phyloP scores from a whole-genome alignment of 2,797 vertebrate species.

The Champsocephalus gunnari region DNA sequence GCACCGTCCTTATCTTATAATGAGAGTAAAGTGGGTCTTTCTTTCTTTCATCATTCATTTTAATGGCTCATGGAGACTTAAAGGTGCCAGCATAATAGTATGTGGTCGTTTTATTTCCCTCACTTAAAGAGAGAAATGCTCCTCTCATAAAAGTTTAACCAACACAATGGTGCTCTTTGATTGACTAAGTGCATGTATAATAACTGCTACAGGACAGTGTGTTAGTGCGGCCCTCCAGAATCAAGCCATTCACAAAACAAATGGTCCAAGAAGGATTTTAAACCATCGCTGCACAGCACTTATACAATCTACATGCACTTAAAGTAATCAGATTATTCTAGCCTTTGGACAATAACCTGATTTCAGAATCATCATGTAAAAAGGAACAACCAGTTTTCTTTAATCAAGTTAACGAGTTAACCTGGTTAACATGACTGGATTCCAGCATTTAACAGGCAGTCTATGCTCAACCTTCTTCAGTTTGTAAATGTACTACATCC shows the following conservation, averaged over 20 bases:
- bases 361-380: slow-evolving; percentile 19
- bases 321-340: slow-evolving; percentile 25
- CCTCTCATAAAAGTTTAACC: slow-evolving; percentile 1
- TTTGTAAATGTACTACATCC: not conserved
- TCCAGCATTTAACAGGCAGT: slow-evolving; percentile 2
- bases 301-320: not conserved
- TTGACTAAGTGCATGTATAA: not conserved
- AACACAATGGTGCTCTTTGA: not conserved
- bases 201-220: not conserved
- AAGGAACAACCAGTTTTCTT: slow-evolving; percentile 13
- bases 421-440: not conserved
- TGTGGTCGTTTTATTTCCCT: slow-evolving; percentile 12
- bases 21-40: slow-evolving; percentile 21
- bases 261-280: not conserved
- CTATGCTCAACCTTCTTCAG: not conserved
- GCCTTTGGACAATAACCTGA: not conserved
- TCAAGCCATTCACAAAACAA: not conserved
- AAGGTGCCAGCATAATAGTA: not conserved
- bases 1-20: slow-evolving; percentile 11
- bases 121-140: slow-evolving; percentile 6
- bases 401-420: slow-evolving; percentile 30
- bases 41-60: slow-evolving; percentile 19
- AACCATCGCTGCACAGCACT: not conserved
- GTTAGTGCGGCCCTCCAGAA: not conserved
- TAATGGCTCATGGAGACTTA: not conserved